A percentile compares a stretch with the other conserved stretches of the same genome.
These are phyloP conservation scores for Amblyteles armatorius DNA, from an alignment of 2,888 invertebrate species.

Conservation along the genomic window DNA sequence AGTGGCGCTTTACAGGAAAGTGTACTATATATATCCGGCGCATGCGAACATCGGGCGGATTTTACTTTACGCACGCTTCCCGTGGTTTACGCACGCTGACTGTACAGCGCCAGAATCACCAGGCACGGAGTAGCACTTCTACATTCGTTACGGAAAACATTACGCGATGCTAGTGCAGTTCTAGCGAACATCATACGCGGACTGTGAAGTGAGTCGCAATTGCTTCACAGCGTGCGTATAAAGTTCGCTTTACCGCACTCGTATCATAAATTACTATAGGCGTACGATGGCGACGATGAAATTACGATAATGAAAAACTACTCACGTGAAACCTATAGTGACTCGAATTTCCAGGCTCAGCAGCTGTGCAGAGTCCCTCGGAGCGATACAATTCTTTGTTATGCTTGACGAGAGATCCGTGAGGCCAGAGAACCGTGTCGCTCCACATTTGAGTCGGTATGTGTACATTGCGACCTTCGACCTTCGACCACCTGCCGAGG, in stretches of 20 bases:
- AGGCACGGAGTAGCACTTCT: too few species aligned
- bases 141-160: too few species aligned
- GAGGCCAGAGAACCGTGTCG: conserved; percentile 89
- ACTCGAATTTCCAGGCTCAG: conserved; percentile 93
- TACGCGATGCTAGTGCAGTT: neutral
- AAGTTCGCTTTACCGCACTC: too few species aligned
- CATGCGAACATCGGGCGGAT: too few species aligned
- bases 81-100: too few species aligned
- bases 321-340: conserved; percentile 96
- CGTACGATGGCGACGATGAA: neutral
- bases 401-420: conserved; percentile 91
- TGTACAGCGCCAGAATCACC: too few species aligned
- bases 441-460: conserved; percentile 86
- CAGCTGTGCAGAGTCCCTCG: conserved; percentile 92
- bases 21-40: too few species aligned
- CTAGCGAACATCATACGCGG: too few species aligned
- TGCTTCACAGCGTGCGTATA: too few species aligned
- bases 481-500: conserved; percentile 91
- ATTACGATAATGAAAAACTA: conserved; percentile 71
- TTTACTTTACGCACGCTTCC: too few species aligned
- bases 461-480: conserved; percentile 87
- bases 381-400: conserved; percentile 91
- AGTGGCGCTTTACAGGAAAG: neutral
- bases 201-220: too few species aligned
- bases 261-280: too few species aligned